Evolutionary conservation across 2,797 vertebrate species (phyloP).

Genomic region (Eremophila alpestris): DNA sequence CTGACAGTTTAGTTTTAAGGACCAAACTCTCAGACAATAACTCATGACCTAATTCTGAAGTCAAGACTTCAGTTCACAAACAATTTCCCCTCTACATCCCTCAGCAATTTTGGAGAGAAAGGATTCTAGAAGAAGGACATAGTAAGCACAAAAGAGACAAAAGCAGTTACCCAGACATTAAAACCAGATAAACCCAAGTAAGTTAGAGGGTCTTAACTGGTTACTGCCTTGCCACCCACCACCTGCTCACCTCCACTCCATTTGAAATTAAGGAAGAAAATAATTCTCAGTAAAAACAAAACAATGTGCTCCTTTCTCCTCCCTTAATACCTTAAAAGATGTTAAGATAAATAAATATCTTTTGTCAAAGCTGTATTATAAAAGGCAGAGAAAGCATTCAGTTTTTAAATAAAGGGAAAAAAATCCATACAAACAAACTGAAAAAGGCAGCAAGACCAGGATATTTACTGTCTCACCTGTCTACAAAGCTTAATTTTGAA

Average conservation of each 20-base stretch:
- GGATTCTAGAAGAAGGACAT: neutral
- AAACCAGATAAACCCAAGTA: neutral
- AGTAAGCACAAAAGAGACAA: neutral
- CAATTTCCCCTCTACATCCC: neutral
- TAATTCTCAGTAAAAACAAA: neutral
- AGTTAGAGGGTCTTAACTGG: neutral
- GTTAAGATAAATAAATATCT: neutral
- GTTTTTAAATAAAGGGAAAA: neutral
- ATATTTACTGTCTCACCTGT: neutral
- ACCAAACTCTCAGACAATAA: neutral
- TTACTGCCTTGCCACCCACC: neutral
- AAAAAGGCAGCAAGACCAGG: neutral
- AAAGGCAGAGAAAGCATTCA: neutral
- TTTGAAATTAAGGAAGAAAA: neutral
- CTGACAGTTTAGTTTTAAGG: slow-evolving; percentile 17
- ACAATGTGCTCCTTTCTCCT: neutral
- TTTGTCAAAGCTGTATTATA: neutral
- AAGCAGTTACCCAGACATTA: neutral
- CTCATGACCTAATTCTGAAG: slow-evolving; percentile 25
- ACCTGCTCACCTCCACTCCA: neutral
- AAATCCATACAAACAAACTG: neutral
- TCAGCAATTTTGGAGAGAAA: slow-evolving; percentile 8
- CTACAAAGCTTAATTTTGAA: neutral
- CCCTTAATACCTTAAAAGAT: neutral
- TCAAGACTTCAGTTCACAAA: neutral